Base-by-base conservation (phyloP, 2,797 vertebrate species). In the Phoeniculus purpureus region DNA sequence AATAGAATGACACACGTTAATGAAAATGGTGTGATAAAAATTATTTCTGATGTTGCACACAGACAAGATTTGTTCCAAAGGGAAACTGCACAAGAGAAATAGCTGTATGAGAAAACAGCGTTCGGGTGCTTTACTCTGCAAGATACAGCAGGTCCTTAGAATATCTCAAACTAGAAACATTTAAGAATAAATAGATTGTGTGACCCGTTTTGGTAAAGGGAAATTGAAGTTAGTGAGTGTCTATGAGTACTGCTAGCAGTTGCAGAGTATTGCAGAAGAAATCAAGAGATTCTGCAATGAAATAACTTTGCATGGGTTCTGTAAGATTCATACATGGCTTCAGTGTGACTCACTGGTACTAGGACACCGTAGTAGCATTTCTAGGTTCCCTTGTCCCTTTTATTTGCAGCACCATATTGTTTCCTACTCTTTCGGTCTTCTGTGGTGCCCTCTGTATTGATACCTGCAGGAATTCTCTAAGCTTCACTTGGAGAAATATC, bases 31-130 rank as follows among this genome's bases (percentile, higher is more conserved):
- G 13, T 23, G 50, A 11, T 22, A 17, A 25, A 54, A 81, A 37
- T 5, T 31, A 25, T 56, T 66, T 16, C 20, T 59, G 15, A 15
- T 48, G 15, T 40, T n/a, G 16, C 5, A 47, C 5, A 14, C 2
- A 14, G 21, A 81, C 73, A 6, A 59, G 51, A 50, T 54, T 20
- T 12, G 1, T n/a, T 52, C 4, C 60, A 32, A 18, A 62, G 55
- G 1, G 58, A 58, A 45, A 55, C 2, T 13, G 3, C 4, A 0
- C 5, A 7, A 34, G 18, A 50, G 26, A 11, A 58, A 15, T 1
- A 14, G 23, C 32, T 37, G 31, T 3, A 11, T 2, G 20, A 19
- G 15, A 43, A 66, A 51, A 11, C 1, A 23, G 14, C 19, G 67
- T 76, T 74, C 9, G 16, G 4, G 20, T 83, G 37, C 3, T 52